A percentile compares a stretch with the other conserved stretches of the same genome.
Conservation (phyloP, 2,797 vertebrate species). For the Cossypha niveicapilla region DNA sequence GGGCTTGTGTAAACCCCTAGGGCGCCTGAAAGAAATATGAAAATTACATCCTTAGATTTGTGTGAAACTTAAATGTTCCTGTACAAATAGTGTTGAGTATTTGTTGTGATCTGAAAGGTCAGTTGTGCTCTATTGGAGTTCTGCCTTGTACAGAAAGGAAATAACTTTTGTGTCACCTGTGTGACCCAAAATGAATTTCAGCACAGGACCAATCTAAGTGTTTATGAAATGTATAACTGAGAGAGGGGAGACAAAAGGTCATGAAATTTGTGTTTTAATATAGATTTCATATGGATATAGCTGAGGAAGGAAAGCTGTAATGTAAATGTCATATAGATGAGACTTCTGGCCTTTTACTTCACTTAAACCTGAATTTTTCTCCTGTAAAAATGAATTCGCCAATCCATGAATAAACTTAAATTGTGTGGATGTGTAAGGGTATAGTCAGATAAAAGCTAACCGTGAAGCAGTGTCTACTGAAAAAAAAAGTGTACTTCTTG, state of each 20-base stretch:
- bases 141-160: neutral
- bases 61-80: neutral
- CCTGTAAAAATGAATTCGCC: neutral
- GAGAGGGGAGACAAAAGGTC: neutral
- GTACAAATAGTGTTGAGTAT: neutral
- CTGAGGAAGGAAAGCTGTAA: neutral
- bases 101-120: constrained; percentile 15
- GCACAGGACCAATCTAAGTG: neutral
- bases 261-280: constrained; percentile 19
- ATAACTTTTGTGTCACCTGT: neutral
- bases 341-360: neutral
- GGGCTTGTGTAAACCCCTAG: neutral
- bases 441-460: neutral
- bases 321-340: neutral
- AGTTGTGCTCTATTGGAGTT: neutral
- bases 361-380: neutral
- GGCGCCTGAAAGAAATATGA: neutral
- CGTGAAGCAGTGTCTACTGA: neutral
- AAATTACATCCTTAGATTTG: neutral
- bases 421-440: neutral
- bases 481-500: neutral
- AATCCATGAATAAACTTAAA: neutral
- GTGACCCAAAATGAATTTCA: neutral
- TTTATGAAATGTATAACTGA: neutral
- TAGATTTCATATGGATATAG: neutral